Evolutionary conservation across 1,140 invertebrate species (phyloP), one percentile per base, ranked within the genome.

Genomic region (Tetraneura akinire): DNA sequence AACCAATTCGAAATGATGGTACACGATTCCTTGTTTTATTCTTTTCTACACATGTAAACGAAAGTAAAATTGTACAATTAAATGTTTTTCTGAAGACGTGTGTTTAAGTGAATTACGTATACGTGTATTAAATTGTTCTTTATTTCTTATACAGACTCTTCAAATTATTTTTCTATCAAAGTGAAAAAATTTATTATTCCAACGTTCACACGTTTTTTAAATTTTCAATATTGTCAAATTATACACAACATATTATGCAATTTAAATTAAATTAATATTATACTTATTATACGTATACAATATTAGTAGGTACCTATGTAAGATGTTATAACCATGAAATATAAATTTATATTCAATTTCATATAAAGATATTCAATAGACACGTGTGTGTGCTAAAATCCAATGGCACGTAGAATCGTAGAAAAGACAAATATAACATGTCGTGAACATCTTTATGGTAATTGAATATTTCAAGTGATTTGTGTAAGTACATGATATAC

Each of bases 401-500:
- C 9, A 16, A 14, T 49, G 45, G 47, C 16, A 29, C 47, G 68
- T 14, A 49, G 26, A 51, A 57, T 32, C 11, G 53, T 74, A 37
- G 9, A 10, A 60, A 42, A 14, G 42, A 47, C 42, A 23, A 60
- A 78, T 45, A 78, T 78, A 6, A 78, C 32, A 55, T 45, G 55
- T 78, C 29, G 55, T 78, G 74, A 57, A 60, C 21, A 78, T 45
- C 6, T 10, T 60, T 14, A 21, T 2, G 5, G 37, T 62, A 78
- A 78, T 78, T 78, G 74, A 78, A 62, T 78, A 62, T 62, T 78
- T 78, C 37, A 47, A 78, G 23, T 57, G 74, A 78, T 60, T 37
- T 78, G 74, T 18, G 55, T n/a, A 37, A 45, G 37, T 45, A 47
- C 37, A 49, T 16, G 32, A 37, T 37, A 37, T 8, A 45, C 23